phyloP scores from a whole-genome alignment of 64 coral and sea anemone species.

The Cladopsammia gracilis region DNA sequence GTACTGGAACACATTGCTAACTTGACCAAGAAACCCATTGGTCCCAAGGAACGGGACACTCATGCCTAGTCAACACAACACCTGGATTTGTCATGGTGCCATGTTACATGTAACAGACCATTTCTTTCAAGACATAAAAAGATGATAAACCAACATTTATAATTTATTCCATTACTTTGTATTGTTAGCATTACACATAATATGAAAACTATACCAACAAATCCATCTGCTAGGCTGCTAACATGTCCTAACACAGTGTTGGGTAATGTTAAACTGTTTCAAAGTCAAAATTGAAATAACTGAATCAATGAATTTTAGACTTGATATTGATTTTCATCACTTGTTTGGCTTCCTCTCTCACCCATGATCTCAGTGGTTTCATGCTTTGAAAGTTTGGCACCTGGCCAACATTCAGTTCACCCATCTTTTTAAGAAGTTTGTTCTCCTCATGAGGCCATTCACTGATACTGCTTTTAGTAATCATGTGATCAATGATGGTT shows the following conservation, averaged over 20 bases:
- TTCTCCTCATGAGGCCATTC: slow-evolving; percentile 66
- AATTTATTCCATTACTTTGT: too few relatives aligned
- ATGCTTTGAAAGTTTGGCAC: slow-evolving; percentile 24
- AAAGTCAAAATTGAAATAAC: neutral
- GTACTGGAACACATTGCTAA: slow-evolving; percentile 54
- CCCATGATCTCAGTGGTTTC: slow-evolving; percentile 30
- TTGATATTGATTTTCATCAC: slow-evolving; percentile 25
- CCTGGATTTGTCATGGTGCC: neutral
- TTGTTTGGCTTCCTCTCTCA: neutral
- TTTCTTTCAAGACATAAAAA: too few relatives aligned
- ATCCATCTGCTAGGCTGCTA: too few relatives aligned
- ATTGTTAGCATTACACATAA: too few relatives aligned
- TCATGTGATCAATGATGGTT: slow-evolving; percentile 32
- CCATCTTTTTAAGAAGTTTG: neutral
- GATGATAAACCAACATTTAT: too few relatives aligned
- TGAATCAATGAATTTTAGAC: neutral
- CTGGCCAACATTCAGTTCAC: slow-evolving; percentile 4
- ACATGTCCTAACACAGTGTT: neutral
- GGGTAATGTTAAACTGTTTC: neutral
- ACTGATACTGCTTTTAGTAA: neutral
- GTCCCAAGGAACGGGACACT: slow-evolving; percentile 43
- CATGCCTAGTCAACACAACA: neutral
- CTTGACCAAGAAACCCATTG: slow-evolving; percentile 57
- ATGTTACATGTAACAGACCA: neutral
- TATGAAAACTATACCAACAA: too few relatives aligned